These are phyloP conservation scores for Sericinus montela DNA, from an alignment of 2,888 invertebrate genomes.

Conservation along the genomic window DNA sequence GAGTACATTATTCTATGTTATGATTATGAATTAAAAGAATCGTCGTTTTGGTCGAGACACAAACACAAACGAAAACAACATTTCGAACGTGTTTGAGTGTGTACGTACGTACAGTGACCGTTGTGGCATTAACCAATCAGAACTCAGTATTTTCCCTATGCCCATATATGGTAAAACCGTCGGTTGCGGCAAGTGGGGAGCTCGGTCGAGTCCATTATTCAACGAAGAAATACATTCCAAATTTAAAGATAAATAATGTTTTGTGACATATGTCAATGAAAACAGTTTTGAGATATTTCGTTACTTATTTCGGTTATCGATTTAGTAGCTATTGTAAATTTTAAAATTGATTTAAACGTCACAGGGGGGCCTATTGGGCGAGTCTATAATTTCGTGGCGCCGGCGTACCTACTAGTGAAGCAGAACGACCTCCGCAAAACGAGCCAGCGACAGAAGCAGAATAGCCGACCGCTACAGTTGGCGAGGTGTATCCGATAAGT, in stretches of 20 bases:
- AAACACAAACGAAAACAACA: slow-evolving; percentile 34
- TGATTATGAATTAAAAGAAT: slow-evolving; percentile 58
- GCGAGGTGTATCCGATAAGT: slow-evolving; percentile 61
- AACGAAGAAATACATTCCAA: slow-evolving; percentile 14
- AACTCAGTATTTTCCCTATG: slow-evolving; percentile 82
- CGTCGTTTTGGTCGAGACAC: slow-evolving; percentile 47
- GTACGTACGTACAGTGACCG: slow-evolving; percentile 67
- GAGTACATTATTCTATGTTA: no score
- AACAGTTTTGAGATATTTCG: slow-evolving; percentile 39
- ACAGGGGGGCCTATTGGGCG: slow-evolving; percentile 59
- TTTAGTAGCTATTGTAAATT: slow-evolving; percentile 39
- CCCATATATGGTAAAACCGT: slow-evolving; percentile 90
- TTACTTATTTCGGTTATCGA: slow-evolving; percentile 40
- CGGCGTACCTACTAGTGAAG: slow-evolving; percentile 59
- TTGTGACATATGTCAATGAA: slow-evolving; percentile 26
- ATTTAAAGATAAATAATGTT: slow-evolving; percentile 12
- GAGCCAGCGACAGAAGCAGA: slow-evolving; percentile 46
- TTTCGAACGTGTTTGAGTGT: slow-evolving; percentile 39
- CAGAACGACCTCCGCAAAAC: slow-evolving; percentile 58
- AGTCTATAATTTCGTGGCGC: slow-evolving; percentile 56
- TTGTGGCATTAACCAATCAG: slow-evolving; percentile 81
- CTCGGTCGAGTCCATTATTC: slow-evolving; percentile 68
- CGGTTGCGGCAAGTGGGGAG: slow-evolving; percentile 73
- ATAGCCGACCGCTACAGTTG: slow-evolving; percentile 62
- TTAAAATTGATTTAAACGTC: slow-evolving; percentile 44